Evolutionary conservation across 2,113 vertebrate species (phyloP).

Genomic region (Alces alces): DNA sequence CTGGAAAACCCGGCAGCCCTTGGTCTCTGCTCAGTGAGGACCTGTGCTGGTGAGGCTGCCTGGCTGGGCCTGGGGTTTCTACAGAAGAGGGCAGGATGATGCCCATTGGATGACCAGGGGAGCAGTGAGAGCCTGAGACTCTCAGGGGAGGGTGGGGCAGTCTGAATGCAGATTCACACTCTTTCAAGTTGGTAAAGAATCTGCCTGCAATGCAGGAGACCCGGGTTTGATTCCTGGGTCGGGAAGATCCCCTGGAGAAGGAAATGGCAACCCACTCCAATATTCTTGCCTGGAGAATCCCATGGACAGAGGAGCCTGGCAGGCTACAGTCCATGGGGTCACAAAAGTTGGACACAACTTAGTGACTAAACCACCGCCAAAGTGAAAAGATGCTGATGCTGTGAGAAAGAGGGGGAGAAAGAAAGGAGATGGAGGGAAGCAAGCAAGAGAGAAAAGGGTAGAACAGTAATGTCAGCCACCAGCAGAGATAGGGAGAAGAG

Average conservation of each 20-base stretch:
- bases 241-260: not conserved
- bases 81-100: not conserved
- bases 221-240: not conserved
- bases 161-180: not conserved
- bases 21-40: not conserved
- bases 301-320: not conserved
- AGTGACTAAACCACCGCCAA: not conserved
- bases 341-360: not conserved
- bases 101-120: not conserved
- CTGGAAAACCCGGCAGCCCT: not conserved
- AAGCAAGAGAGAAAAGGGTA: not conserved
- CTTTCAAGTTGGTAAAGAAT: not conserved
- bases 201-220: not conserved
- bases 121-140: not conserved
- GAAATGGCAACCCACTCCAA: not conserved
- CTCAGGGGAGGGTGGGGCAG: not conserved
- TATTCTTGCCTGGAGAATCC: not conserved
- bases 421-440: not conserved
- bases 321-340: not conserved
- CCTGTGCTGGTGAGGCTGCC: not conserved
- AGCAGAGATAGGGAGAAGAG: not conserved
- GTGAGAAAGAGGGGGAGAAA: not conserved
- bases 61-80: not conserved
- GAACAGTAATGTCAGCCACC: not conserved
- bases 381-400: not conserved